Evolutionary conservation across 2,113 vertebrate genomes (phyloP), one percentile per base, ranked within the genome.

Genomic region (Loxodonta africana): DNA sequence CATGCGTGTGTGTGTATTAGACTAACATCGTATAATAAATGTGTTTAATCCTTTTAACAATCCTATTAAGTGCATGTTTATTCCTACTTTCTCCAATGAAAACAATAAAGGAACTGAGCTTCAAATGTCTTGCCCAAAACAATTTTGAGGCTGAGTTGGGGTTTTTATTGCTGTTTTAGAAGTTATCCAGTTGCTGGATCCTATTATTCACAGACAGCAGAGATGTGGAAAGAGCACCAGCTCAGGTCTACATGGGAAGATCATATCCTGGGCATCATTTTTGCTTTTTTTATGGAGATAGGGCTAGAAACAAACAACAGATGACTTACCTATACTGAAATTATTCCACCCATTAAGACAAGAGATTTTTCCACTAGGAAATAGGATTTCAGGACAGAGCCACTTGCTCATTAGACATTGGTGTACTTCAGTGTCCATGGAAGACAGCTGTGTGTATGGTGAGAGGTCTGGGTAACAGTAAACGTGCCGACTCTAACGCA

Each of bases 261-360:
- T 25, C 46, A 57, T 15, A 6, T 6, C 8, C 51, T 2, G 21
- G 41, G 37, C 30, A 48, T 69, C 8, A 0, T 21, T 5, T 46
- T 41, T 33, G 20, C 14, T 15, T 48, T 20, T 69, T 37, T 46
- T 20, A 1, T 26, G 37, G 21, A 37, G 60, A 41, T 17, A 65
- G n/a, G 37, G 20, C 65, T 65, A 14, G 88, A 76, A 44, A 7
- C 26, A 26, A 23, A 76, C 2, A 78, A 10, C 53, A 63, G 21
- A 26, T 65, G 12, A 20, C 17, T 11, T 20, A 15, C 8, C 23
- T 6, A 0, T 80, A 33, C 74, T 86, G 80, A 14, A 81, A 83
- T 57, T 83, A 57, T 53, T 83, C 95, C 84, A 41, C 85, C 73
- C 88, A 78, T 88, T 97, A 57, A 91, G 80, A 51, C 65, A 95